Base-by-base conservation (phyloP, 2,113 vertebrate species). In the Stigmatopora nigra region DNA sequence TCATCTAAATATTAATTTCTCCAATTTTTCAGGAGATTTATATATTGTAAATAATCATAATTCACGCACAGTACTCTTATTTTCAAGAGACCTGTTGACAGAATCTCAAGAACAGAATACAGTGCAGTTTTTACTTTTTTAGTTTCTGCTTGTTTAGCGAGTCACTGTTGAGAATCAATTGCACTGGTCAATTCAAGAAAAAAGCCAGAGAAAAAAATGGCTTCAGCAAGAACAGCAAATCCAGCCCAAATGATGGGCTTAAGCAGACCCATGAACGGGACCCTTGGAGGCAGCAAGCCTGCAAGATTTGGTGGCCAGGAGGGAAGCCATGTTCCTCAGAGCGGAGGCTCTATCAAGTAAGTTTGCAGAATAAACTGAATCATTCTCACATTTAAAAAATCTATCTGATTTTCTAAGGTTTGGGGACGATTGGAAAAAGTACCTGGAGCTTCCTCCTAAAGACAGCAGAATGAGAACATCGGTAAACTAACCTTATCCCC, bases 341-440 rank as follows among this genome's bases (percentile, higher is more conserved):
- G 59, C 78, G 85, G 84, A 61, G 77, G 80, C 20, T 85, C 85
- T 25, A 90, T 91, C 69, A 89, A 84, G 90, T 91, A 81, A 81
- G 80, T 67, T 61, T 56, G 22, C 13, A 56, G 25, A 15, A 31
- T 2, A 16, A 15, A 31, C 13, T 15, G 25, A 3, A 7, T 67
- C 14, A 48, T 44, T 12, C 19, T 45, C 10, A 10, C 22, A 49
- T 25, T 49, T 17, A 31, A 5, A 47, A 13, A 22, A 1, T 45
- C 5, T 14, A 6, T 58, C 5, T 41, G n/a, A 17, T 41, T 12
- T 44, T 20, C 6, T 41, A 20, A 90, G 87, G 83, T 90, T 90
- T 49, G 88, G 86, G 55, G 88, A 89, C 11, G 87, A 90, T 79
- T 90, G 88, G 88, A 90, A 89, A 72, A 86, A 69, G 68, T 84